Evolutionary conservation across 1,140 invertebrate species (phyloP).

Genomic region (Drosophila nikananu): DNA sequence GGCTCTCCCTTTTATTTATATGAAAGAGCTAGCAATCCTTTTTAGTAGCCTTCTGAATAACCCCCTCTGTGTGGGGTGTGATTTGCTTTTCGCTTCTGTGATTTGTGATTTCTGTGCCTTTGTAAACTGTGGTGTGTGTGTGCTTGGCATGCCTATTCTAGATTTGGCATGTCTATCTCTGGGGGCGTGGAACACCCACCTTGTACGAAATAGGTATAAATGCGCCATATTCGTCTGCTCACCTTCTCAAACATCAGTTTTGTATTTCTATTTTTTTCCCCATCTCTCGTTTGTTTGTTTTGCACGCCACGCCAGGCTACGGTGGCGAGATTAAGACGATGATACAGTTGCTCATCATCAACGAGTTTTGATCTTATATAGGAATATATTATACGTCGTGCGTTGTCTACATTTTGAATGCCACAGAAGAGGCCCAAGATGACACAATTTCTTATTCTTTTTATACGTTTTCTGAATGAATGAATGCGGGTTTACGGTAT

Average conservation of each 20-base stretch:
- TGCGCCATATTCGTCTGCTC: slow-evolving; percentile 24
- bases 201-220: slow-evolving; percentile 21
- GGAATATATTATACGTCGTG: slow-evolving; percentile 50
- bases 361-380: slow-evolving; percentile 69
- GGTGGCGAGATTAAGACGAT: slow-evolving; percentile 38
- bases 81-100: neutral
- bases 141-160: slow-evolving; percentile 34
- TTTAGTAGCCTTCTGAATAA: neutral
- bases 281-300: slow-evolving; percentile 36
- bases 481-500: neutral
- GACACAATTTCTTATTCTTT: slow-evolving; percentile 61
- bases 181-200: slow-evolving; percentile 47
- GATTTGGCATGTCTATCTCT: slow-evolving; percentile 35
- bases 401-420: slow-evolving; percentile 15
- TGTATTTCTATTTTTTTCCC: neutral
- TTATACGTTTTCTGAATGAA: slow-evolving; percentile 41
- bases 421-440: slow-evolving; percentile 31
- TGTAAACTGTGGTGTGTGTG: neutral
- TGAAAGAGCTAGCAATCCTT: slow-evolving; percentile 1
- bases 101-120: slow-evolving; percentile 12
- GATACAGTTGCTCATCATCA: slow-evolving; percentile 64
- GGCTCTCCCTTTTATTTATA: neutral
- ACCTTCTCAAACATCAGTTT: slow-evolving; percentile 21
- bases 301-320: neutral
- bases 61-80: too few relatives aligned